Evolutionary conservation across 2,888 invertebrate species (phyloP).

Genomic region (Selenia dentaria): DNA sequence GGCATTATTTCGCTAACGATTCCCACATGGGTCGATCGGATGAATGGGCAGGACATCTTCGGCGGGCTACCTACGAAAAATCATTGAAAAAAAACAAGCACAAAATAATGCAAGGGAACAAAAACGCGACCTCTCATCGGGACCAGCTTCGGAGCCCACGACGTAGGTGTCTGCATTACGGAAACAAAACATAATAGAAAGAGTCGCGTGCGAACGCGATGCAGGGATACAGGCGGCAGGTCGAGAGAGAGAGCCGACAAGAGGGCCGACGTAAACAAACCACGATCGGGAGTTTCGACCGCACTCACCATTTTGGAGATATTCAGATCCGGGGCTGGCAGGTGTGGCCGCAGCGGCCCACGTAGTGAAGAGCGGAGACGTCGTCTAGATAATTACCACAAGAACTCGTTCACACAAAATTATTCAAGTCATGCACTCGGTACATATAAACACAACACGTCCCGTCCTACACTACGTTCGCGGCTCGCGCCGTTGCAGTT

Average conservation of each 20-base stretch:
- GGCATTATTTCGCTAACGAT: conserved; percentile 28
- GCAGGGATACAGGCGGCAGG: conserved; percentile 79
- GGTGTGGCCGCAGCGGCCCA: conserved; percentile 63
- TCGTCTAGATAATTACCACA: conserved; percentile 63
- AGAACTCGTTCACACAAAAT: conserved; percentile 67
- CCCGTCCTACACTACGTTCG: conserved; percentile 82
- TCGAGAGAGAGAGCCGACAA: conserved; percentile 74
- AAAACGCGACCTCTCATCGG: conserved; percentile 73
- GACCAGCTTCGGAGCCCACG: conserved; percentile 68
- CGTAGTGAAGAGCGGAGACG: conserved; percentile 79
- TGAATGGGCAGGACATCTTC: conserved; percentile 55
- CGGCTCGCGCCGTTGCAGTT: conserved; percentile 82
- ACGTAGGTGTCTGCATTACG: conserved; percentile 80
- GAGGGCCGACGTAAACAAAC: conserved; percentile 82
- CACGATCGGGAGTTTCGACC: conserved; percentile 79
- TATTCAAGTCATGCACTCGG: conserved; percentile 64
- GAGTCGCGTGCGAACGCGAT: conserved; percentile 77
- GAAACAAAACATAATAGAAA: conserved; percentile 84
- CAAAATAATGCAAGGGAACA: conserved; percentile 67
- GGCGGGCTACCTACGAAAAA: conserved; percentile 75
- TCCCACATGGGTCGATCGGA: conserved; percentile 36
- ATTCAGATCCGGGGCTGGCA: conserved; percentile 56
- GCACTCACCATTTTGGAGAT: conserved; percentile 83
- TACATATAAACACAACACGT: conserved; percentile 69
- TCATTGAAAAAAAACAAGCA: conserved; percentile 68